Conservation (phyloP, 2,113 vertebrate species). For the Chinchilla lanigera region DNA sequence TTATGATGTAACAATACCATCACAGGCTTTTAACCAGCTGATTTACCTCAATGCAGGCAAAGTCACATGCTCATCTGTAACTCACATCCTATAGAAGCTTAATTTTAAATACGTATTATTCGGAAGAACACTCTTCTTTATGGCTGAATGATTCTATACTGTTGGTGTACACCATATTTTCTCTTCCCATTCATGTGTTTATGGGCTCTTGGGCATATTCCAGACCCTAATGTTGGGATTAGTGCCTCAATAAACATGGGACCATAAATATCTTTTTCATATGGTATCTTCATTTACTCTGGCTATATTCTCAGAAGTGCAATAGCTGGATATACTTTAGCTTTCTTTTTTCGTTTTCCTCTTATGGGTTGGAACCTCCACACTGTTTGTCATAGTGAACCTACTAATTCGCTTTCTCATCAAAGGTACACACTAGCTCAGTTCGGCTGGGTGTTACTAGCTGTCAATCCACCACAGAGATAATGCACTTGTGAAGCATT, state of each 20-base stretch:
- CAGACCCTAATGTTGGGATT: not conserved
- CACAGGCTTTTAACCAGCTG: not conserved
- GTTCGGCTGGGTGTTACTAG: too few relatives aligned
- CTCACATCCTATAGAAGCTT: not conserved
- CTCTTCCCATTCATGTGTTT: not conserved
- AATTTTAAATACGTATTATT: not conserved
- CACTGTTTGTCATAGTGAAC: not conserved
- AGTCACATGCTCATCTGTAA: not conserved
- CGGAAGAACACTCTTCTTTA: not conserved
- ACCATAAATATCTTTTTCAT: not conserved
- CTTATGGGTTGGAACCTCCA: not conserved
- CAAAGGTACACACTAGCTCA: not conserved
- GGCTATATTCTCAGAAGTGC: not conserved
- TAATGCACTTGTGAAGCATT: not conserved
- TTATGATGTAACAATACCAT: not conserved
- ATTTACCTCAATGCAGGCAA: not conserved
- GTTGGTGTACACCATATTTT: not conserved
- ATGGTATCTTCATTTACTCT: not conserved
- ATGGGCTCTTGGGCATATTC: not conserved
- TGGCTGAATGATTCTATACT: not conserved
- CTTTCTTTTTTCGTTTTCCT: not conserved
- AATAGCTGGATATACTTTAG: not conserved
- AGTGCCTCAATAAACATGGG: not conserved
- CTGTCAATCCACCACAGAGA: not conserved
- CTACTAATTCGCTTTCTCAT: not conserved